Conservation (phyloP, 92 coral and sea anemone genomes). For the Anthopleura xanthogrammica region DNA sequence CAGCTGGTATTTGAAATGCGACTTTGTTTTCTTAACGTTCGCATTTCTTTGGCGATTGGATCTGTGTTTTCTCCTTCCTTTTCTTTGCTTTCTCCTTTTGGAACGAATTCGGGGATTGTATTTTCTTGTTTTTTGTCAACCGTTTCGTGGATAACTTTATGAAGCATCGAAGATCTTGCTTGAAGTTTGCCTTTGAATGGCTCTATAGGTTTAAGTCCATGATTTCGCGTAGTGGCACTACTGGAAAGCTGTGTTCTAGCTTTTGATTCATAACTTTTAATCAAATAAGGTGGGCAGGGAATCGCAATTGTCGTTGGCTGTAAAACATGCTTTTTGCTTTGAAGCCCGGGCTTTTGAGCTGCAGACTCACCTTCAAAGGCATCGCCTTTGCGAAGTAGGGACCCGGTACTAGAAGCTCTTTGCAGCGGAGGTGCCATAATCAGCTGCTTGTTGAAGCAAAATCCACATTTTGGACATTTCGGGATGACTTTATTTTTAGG, state of each 20-base stretch:
- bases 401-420: constrained; percentile 87
- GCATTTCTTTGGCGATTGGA: neutral
- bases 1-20: constrained; percentile 66
- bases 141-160: neutral
- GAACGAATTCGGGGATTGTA: neutral
- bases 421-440: constrained; percentile 61
- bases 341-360: constrained; percentile 36
- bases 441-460: constrained; percentile 36
- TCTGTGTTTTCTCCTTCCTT: neutral
- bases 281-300: constrained; percentile 54
- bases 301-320: constrained; percentile 76
- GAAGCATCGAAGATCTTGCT: constrained; percentile 9
- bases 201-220: constrained; percentile 45
- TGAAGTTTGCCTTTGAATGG: constrained; percentile 62
- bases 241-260: constrained; percentile 15
- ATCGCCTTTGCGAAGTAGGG: constrained; percentile 69
- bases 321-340: constrained; percentile 58
- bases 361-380: constrained; percentile 45
- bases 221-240: constrained; percentile 24
- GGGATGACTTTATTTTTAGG: constrained; percentile 19
- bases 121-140: constrained; percentile 1
- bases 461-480: constrained; percentile 88
- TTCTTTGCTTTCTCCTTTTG: neutral
- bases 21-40: constrained; percentile 47
- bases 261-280: constrained; percentile 29